phyloP scores from a whole-genome alignment of 2,888 invertebrate species.

The Acanthosepion esculentum region DNA sequence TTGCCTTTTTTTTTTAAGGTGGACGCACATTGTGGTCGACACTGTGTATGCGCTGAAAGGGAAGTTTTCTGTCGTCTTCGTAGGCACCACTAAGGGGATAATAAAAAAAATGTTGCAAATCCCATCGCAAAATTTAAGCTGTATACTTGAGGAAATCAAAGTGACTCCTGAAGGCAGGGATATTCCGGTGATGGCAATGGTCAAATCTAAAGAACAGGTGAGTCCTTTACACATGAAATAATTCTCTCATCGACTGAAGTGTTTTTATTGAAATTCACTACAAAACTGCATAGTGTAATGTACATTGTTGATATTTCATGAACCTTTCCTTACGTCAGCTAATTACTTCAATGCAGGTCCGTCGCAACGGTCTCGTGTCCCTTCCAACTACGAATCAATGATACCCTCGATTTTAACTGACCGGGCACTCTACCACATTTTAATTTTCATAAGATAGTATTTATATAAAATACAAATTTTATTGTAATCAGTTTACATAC shows the following conservation, averaged over 20 bases:
- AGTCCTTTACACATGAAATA: not conserved
- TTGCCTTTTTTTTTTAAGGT: constrained; percentile 61
- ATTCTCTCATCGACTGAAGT: not conserved
- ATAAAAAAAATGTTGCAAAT: constrained; percentile 88
- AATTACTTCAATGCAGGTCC: too few relatives aligned
- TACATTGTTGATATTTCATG: too few relatives aligned
- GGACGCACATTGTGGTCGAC: constrained; percentile 83
- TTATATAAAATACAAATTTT: too few relatives aligned
- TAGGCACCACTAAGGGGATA: constrained; percentile 84
- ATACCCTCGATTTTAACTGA: too few relatives aligned
- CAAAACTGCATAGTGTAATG: too few relatives aligned
- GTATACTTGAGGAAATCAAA: constrained; percentile 89
- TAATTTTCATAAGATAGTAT: too few relatives aligned
- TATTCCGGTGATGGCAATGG: constrained; percentile 81
- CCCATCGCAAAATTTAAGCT: constrained; percentile 83
- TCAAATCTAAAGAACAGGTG: constrained; percentile 81
- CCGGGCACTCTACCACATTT: too few relatives aligned
- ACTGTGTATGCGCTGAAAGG: constrained; percentile 79
- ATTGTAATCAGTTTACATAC: too few relatives aligned
- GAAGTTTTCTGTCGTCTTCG: constrained; percentile 87
- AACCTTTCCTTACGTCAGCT: too few relatives aligned
- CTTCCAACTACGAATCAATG: too few relatives aligned
- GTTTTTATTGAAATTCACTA: too few relatives aligned
- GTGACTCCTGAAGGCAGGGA: constrained; percentile 77
- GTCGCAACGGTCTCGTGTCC: too few relatives aligned